Base-by-base conservation (phyloP, 2,888 invertebrate genomes). In the Sphaerophoria rueppellii region DNA sequence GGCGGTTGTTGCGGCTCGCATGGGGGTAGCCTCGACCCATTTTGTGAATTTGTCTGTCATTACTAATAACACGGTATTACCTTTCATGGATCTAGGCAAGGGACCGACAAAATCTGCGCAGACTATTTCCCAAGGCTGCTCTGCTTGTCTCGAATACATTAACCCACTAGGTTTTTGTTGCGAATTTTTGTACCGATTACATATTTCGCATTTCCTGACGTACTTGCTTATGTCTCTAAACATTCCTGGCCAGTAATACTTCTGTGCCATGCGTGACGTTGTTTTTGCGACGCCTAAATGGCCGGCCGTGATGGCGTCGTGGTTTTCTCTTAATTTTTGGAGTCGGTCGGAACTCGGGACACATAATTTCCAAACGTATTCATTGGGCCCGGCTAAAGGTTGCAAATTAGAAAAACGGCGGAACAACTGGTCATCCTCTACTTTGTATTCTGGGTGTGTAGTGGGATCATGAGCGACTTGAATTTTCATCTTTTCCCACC, bases 1-100 rank as follows among this genome's bases (percentile, higher is more conserved):
- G n/a, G n/a, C n/a, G n/a, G n/a, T n/a, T n/a, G n/a, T n/a, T n/a
- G n/a, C n/a, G n/a, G 57, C 11, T 9, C 55, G 32, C 4, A 71
- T 11, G 0, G 77, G 67, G 6, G 73, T 46, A n/a, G 63, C 9
- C 11, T 82, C 80, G 0, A 70, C 54, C 80, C 76, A 83, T 57
- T 83, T 80, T 6, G 74, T 60, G 52, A 86, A 83, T 7, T 55
- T 24, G 32, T 86, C 79, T n/a, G 67, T 34, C 55, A 86, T 76
- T 0, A 82, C 82, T 7, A 80, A 12, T 14, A 57, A 34, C n/a
- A 11, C 14, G 0, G 57, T 57, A 14, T 57, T 16, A 7, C 57
- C 35, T 24, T 57, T 57, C 57, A 55, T 54, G 3, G 54, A 24
- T 2, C 32, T 14, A 4, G 54, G 54, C 3, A 48, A 7, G 6